Base-by-base conservation (phyloP, 2,888 invertebrate genomes). In the Drosophila antonietae region DNA sequence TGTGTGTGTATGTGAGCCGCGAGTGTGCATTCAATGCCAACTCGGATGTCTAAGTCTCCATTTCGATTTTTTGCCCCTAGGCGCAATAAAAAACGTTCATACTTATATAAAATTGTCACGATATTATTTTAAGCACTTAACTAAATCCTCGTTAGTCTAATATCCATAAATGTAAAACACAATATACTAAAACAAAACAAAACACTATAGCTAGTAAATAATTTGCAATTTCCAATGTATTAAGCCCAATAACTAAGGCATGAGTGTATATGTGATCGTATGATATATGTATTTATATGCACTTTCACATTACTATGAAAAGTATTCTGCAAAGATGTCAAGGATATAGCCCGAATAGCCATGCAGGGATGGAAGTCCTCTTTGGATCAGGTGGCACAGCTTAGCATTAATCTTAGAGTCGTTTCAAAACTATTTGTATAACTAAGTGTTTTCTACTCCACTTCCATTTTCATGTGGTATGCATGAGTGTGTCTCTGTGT, bases 211-310 rank as follows among this genome's bases (percentile, higher is more conserved):
- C 73, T 90, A 90, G 90, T 85, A 78, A 81, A 75, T 78, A 77
- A 89, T 85, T 90, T 87, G 44, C 81, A 88, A 85, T 88, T 89
- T 80, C 66, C 80, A 82, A 73, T 68, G 74, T 71, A 78, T 68
- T 75, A 80, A 69, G 73, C 72, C 58, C 55, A 58, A 55, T 28
- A 52, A 49, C 59, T 70, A 76, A 47, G 43, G 14, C 18, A 49
- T 60, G 46, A 23, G 15, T 39, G 35, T 43, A 44, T 44, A 43
- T 60, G 58, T 39, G 49, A 47, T 15, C 12, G 37, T 35, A 23
- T 37, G 43, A 35, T 43, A 43, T 37, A 35, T n/a, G 23, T 39
- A 23, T 35, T 9, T 52, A 35, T 66, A 47, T 53, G 46, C 39
- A 23, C 44, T 35, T 61, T 47, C 39, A 49, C 28, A 39, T 18